Base-by-base conservation (phyloP, 1,140 invertebrate species). In the Eurosta solidaginis region DNA sequence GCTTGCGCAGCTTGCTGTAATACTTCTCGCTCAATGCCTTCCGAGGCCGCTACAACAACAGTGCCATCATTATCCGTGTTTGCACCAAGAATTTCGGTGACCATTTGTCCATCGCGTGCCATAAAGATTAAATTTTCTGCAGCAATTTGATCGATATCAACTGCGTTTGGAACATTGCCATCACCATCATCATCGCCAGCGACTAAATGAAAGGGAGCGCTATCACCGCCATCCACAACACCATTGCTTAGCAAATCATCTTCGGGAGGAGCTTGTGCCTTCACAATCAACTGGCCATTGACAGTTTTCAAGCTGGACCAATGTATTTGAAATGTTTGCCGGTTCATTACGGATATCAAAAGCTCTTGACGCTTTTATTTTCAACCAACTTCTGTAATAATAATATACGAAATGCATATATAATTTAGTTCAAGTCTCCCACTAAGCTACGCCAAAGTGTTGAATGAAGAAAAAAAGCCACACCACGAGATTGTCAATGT, bases 91-190 rank as follows among this genome's bases (percentile, higher is more conserved):
- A 83, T 82, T 80, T 86, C 82, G 75, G 83, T 81, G 20, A 84
- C 79, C 77, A 81, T 80, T 63, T 88, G 83, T 0, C 85, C 83
- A 83, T 91, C 91, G 79, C 91, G 90, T 5, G 91, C 89, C 81
- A 91, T 88, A 77, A 89, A 91, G 82, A 91, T 91, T 17, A 91
- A 83, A 82, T 91, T 91, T 77, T 92, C 91, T 25, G 91, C 91
- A 47, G 91, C 91, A 84, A 91, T 92, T 87, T 90, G 89, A 82
- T 91, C 90, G 12, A 88, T 81, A 77, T 85, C 84, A 44, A 80
- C 82, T 17, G 80, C 76, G 52, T 63, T 81, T 9, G 77, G 79
- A 17, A 79, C 82, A 68, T 22, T 40, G 17, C 33, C 33, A 40
- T 68, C 36, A 3, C n/a, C 17, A n/a, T 81, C 76, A 68, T 80